Base-by-base conservation (phyloP, 1,140 invertebrate species). In the Sweltsa coloradensis region DNA sequence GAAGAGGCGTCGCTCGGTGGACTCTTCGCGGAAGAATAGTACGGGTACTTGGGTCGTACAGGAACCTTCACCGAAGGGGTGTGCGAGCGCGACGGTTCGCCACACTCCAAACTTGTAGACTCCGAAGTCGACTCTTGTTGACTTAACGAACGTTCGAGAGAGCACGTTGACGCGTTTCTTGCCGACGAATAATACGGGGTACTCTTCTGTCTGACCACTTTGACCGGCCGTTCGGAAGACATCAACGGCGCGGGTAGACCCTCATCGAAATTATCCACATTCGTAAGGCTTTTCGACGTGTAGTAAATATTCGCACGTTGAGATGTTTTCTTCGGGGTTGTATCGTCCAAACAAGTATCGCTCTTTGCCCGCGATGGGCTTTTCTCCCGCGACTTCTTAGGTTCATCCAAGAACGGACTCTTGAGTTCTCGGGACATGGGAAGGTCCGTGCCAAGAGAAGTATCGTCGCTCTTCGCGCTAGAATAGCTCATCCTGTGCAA, bases 381-480 rank as follows among this genome's bases (percentile, higher is more conserved):
- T n/a, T n/a, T n/a, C n/a, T n/a, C n/a, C n/a, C n/a, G n/a, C n/a
- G n/a, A n/a, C n/a, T n/a, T n/a, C n/a, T n/a, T n/a, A n/a, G n/a
- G n/a, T n/a, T n/a, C n/a, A n/a, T n/a, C n/a, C n/a, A n/a, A n/a
- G n/a, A n/a, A n/a, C n/a, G n/a, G n/a, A n/a, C n/a, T n/a, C n/a
- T n/a, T n/a, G n/a, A n/a, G n/a, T n/a, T n/a, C n/a, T n/a, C n/a
- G n/a, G n/a, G n/a, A n/a, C n/a, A n/a, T n/a, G n/a, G n/a, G n/a
- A n/a, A n/a, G n/a, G n/a, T n/a, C n/a, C n/a, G n/a, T n/a, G 14
- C 83, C 85, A 60, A 87, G 82, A 0, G 84, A 87, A 1, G 84
- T 89, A 58, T 88, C 83, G 60, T 86, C 85, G 16, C 43, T 45
- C 31, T 45, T 45, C 3, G 43, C 26, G 23, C 14, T 19, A 9